phyloP scores from a whole-genome alignment of 1,140 invertebrate species.

The Euglossa dilemma region DNA sequence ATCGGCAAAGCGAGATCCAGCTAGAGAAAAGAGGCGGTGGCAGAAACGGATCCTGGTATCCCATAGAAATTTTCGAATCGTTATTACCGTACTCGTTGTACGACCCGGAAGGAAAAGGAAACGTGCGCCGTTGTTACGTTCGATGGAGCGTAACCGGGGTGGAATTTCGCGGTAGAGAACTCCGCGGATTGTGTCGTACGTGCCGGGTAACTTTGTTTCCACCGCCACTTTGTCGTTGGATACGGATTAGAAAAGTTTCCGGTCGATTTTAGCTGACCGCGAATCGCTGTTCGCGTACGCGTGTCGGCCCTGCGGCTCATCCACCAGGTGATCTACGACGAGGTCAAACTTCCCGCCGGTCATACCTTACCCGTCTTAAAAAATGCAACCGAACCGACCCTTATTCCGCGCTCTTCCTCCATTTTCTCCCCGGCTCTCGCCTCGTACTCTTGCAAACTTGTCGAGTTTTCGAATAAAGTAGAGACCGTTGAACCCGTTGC shows the following conservation, averaged over 20 bases:
- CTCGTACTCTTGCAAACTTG: background rate
- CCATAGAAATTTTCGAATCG: conserved; percentile 7
- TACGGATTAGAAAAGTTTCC: conserved; percentile 35
- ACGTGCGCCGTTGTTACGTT: background rate
- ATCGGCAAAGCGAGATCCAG: too few species aligned
- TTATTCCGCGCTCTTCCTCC: background rate
- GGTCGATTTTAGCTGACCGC: conserved; percentile 13
- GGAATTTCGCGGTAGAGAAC: conserved; percentile 14
- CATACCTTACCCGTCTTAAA: background rate
- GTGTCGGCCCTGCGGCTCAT: background rate
- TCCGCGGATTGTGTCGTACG: background rate
- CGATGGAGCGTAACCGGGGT: conserved; percentile 16
- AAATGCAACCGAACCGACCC: background rate
- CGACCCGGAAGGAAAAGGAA: too few species aligned
- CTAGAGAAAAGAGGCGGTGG: background rate
- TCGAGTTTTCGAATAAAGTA: background rate
- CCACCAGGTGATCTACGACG: background rate
- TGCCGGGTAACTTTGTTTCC: conserved; percentile 27
- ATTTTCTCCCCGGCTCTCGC: background rate
- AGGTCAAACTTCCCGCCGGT: background rate
- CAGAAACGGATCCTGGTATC: background rate
- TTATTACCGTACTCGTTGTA: background rate
- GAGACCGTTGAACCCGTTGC: background rate
- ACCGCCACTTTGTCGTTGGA: conserved; percentile 7
- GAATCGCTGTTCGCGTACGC: background rate